phyloP scores from a whole-genome alignment of 2,888 invertebrate genomes.

The Celastrina argiolus region DNA sequence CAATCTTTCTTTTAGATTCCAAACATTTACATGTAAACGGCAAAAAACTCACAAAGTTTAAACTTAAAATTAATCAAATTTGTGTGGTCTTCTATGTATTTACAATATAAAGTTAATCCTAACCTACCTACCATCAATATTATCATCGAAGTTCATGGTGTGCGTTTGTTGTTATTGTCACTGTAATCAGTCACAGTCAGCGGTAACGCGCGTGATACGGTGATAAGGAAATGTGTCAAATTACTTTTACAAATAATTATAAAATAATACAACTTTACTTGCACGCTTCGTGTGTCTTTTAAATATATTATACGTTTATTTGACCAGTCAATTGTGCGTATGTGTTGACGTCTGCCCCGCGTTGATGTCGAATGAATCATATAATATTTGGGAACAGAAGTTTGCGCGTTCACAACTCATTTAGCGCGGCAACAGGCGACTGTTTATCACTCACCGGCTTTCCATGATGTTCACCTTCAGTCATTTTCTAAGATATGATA shows the following conservation, averaged over 20 bases:
- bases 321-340: too few relatives aligned
- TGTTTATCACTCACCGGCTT: slow-evolving; percentile 62
- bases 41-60: too few relatives aligned
- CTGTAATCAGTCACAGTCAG: slow-evolving; percentile 1
- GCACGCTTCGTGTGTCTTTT: too few relatives aligned
- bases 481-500: slow-evolving; percentile 76
- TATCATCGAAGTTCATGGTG: too few relatives aligned
- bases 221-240: slow-evolving; percentile 1
- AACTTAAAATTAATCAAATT: too few relatives aligned
- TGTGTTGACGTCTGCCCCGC: background rate
- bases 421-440: background rate
- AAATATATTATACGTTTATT: background rate
- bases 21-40: too few relatives aligned
- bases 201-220: background rate
- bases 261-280: background rate
- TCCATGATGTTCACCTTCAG: slow-evolving; percentile 68
- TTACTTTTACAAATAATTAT: background rate
- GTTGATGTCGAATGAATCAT: background rate
- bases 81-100: too few relatives aligned
- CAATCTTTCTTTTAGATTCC: too few relatives aligned
- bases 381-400: background rate
- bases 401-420: background rate
- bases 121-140: too few relatives aligned
- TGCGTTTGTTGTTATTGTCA: background rate
- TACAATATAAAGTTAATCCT: too few relatives aligned